Evolutionary conservation across 2,888 invertebrate genomes (phyloP).

Genomic region (Elysia crispata): DNA sequence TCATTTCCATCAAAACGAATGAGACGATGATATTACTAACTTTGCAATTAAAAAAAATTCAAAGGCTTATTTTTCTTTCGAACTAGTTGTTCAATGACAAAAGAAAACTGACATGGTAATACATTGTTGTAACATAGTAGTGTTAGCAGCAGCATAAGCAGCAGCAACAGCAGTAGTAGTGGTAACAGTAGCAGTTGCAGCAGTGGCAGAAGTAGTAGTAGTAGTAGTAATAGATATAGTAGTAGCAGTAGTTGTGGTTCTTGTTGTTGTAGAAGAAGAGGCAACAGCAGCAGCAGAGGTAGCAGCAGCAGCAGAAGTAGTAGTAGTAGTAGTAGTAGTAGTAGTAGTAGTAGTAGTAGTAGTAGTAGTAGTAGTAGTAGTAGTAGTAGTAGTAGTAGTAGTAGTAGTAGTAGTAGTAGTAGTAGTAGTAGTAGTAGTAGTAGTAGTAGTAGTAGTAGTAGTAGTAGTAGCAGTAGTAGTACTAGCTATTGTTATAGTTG

Average conservation of each 20-base stretch:
- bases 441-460: constrained; percentile 20
- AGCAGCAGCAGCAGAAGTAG: constrained; percentile 5
- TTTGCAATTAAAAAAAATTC: too few relatives aligned
- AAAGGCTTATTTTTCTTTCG: too few relatives aligned
- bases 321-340: constrained; percentile 23
- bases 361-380: constrained; percentile 6
- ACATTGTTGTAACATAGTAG: too few relatives aligned
- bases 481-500: too few relatives aligned
- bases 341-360: constrained; percentile 16
- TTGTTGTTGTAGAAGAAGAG: background rate
- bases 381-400: background rate
- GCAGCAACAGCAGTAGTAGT: too few relatives aligned
- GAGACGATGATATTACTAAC: too few relatives aligned
- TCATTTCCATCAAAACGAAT: too few relatives aligned
- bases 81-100: too few relatives aligned
- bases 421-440: background rate
- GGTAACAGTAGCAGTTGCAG: background rate
- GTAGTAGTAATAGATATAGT: background rate
- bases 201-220: background rate
- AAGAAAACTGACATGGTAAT: too few relatives aligned
- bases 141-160: too few relatives aligned
- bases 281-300: too few relatives aligned
- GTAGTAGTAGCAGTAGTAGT: constrained; percentile 13
- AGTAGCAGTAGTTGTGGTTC: too few relatives aligned
- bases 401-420: background rate